These are phyloP conservation scores for Gymnothorax reevesii DNA, from an alignment of 2,797 vertebrate genomes.

Conservation along the genomic window DNA sequence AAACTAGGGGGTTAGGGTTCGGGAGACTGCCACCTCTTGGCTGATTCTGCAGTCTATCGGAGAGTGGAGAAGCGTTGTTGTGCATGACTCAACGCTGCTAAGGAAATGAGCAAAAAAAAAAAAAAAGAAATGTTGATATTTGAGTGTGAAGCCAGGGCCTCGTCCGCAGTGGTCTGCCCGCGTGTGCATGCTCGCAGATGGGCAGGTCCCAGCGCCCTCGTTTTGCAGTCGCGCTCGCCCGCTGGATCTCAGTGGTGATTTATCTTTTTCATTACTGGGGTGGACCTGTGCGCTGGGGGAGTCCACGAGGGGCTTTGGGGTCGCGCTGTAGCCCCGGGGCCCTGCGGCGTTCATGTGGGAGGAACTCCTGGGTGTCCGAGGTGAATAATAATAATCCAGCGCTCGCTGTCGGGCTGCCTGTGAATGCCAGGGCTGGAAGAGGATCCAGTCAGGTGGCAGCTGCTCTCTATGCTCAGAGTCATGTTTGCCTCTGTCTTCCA, in stretches of 20 bases:
- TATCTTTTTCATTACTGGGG: conserved; percentile 25
- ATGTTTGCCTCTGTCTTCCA: not conserved
- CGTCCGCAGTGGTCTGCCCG: not conserved
- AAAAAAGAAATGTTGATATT: not conserved
- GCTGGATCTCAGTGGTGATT: conserved; percentile 19
- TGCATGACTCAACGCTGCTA: not conserved
- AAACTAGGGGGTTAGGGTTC: not conserved
- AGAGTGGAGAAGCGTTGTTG: not conserved
- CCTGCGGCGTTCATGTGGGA: not conserved
- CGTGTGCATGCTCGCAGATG: not conserved
- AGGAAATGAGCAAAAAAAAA: not conserved
- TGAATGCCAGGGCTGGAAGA: not conserved
- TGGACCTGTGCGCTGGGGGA: not conserved
- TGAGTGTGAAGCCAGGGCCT: not conserved
- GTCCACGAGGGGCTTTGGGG: not conserved
- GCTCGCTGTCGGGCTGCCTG: conserved; percentile 15
- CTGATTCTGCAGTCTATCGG: not conserved
- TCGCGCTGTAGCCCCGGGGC: not conserved
- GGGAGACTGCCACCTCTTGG: not conserved
- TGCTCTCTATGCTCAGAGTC: not conserved
- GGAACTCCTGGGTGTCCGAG: not conserved
- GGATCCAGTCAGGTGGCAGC: not conserved
- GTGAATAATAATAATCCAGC: conserved; percentile 25
- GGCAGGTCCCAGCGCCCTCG: not conserved
- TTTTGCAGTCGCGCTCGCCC: not conserved